phyloP scores from a whole-genome alignment of 2,113 vertebrate genomes.

The Corythoichthys haematopterus region DNA sequence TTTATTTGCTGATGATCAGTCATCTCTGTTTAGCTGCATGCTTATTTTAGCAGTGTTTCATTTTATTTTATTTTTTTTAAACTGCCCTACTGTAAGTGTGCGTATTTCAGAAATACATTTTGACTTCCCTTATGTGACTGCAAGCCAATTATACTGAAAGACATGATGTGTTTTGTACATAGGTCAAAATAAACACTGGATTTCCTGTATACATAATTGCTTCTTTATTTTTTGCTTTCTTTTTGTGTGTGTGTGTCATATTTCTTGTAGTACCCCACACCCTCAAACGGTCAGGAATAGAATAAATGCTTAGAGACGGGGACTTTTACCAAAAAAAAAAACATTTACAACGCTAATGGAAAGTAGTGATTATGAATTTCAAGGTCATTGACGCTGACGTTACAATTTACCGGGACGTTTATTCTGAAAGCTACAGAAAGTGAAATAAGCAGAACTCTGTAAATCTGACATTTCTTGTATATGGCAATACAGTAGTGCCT shows the following conservation, averaged over 20 bases:
- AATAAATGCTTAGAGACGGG: no score
- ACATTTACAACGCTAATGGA: no score
- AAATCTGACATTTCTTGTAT: no score
- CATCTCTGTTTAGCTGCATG: not conserved
- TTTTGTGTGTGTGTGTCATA: not conserved
- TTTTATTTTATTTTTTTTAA: slow-evolving; percentile 12
- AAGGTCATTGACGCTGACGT: no score
- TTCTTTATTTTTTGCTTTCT: not conserved
- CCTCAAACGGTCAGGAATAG: not conserved
- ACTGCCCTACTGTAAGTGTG: slow-evolving; percentile 14
- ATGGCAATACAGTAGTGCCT: no score
- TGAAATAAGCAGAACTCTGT: no score
- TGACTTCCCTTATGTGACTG: slow-evolving; percentile 15
- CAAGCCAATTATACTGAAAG: not conserved
- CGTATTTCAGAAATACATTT: slow-evolving; percentile 1
- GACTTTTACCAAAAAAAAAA: no score
- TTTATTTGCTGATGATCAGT: slow-evolving; percentile 7
- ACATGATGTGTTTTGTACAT: slow-evolving; percentile 23
- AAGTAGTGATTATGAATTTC: no score
- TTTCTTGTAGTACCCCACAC: not conserved
- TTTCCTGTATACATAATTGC: slow-evolving; percentile 28
- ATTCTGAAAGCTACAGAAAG: no score
- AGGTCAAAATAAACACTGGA: slow-evolving; percentile 66
- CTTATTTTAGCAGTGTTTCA: not conserved
- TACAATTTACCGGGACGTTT: no score